Evolutionary conservation across 2,888 invertebrate genomes (phyloP).

Genomic region (Noctuana brunneofusca): DNA sequence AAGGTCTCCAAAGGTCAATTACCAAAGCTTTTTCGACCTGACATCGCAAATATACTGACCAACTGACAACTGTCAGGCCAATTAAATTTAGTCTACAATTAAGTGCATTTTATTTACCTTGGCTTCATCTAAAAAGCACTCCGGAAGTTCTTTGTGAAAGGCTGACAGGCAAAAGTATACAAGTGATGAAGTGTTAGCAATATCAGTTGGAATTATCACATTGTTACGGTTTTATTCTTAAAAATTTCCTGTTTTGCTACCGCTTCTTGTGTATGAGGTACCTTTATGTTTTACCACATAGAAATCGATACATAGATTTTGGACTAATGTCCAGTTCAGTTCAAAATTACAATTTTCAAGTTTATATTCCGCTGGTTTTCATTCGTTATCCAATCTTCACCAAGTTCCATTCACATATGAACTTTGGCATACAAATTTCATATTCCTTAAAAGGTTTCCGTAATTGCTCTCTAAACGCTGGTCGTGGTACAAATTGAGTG

Average conservation of each 20-base stretch:
- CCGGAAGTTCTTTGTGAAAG: constrained; percentile 20
- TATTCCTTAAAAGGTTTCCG: constrained; percentile 24
- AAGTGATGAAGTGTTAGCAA: constrained; percentile 25
- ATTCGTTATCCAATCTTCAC: background rate
- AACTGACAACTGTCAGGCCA: constrained; percentile 2
- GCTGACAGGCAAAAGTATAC: constrained; percentile 28
- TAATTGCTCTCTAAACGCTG: constrained; percentile 30
- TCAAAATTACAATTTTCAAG: too few species aligned
- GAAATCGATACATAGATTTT: too few species aligned
- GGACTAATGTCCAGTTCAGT: too few species aligned
- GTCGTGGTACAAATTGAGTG: constrained; percentile 40
- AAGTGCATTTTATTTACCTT: constrained; percentile 20
- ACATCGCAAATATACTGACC: background rate
- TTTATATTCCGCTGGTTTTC: too few species aligned
- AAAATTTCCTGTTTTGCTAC: background rate
- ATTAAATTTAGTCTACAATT: constrained; percentile 7
- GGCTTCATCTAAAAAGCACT: constrained; percentile 24
- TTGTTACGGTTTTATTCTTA: background rate
- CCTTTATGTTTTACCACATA: too few species aligned
- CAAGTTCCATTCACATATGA: constrained; percentile 5
- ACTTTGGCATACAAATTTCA: constrained; percentile 13
- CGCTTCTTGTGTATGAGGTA: background rate
- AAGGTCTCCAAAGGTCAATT: background rate
- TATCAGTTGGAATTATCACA: constrained; percentile 16
- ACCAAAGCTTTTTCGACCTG: constrained; percentile 2